Conservation (phyloP, 2,797 vertebrate species). For the Enteromius mattozi region DNA sequence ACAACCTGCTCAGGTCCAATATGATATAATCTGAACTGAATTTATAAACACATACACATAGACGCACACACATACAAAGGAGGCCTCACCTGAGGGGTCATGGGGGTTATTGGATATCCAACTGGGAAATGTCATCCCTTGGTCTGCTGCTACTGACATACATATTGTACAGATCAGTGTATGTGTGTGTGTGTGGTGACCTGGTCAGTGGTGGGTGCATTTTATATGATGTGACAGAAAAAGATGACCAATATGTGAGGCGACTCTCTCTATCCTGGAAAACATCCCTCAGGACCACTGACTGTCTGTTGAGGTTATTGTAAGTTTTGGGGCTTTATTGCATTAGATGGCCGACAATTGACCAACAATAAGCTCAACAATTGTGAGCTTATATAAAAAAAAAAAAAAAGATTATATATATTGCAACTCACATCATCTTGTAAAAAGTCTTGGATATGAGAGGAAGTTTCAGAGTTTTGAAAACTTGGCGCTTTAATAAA, state of each 20-base stretch:
- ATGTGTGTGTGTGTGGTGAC: constrained; percentile 34
- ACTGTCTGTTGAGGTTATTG: constrained; percentile 45
- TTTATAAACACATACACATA: constrained; percentile 47
- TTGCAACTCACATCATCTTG: constrained; percentile 23
- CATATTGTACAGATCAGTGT: constrained; percentile 55
- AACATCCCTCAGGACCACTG: constrained; percentile 51
- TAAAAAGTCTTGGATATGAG: constrained; percentile 15
- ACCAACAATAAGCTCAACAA: constrained; percentile 39
- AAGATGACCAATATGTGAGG: constrained; percentile 59
- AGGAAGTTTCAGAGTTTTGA: constrained; percentile 23
- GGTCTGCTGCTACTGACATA: constrained; percentile 53
- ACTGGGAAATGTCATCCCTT: constrained; percentile 60
- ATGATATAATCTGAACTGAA: constrained; percentile 70
- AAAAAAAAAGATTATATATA: constrained; percentile 21
- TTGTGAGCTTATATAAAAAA: constrained; percentile 36
- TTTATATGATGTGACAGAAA: constrained; percentile 58
- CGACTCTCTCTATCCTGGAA: constrained; percentile 55
- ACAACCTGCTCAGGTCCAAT: constrained; percentile 57
- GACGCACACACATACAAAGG: constrained; percentile 43
- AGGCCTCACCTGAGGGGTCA: constrained; percentile 39
- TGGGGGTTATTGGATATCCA: constrained; percentile 33
- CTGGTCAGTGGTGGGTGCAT: constrained; percentile 41
- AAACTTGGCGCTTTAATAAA: constrained; percentile 1
- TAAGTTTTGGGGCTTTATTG: constrained; percentile 14
- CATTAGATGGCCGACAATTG: constrained; percentile 22